These are phyloP conservation scores for Caligus rogercresseyi DNA, from an alignment of 1,140 invertebrate species.

Conservation along the genomic window DNA sequence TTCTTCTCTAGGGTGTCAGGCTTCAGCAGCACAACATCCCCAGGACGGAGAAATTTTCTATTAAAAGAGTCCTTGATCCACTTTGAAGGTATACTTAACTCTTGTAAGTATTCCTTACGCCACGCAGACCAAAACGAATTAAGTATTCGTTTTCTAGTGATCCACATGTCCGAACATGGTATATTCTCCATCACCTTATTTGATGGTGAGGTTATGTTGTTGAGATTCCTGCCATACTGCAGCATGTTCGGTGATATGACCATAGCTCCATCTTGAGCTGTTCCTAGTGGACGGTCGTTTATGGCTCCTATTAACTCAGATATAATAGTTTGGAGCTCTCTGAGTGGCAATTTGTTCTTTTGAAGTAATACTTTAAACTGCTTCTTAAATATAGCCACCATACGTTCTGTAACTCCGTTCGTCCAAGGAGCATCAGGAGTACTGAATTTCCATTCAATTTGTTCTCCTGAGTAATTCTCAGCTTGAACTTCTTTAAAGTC, in stretches of 20 bases:
- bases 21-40: neutral
- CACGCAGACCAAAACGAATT: neutral
- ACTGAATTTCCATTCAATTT: conserved; percentile 2
- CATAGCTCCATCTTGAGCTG: neutral
- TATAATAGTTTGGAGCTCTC: neutral
- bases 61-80: neutral
- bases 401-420: conserved; percentile 3
- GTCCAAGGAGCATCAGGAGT: conserved; percentile 1
- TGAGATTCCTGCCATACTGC: neutral
- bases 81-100: neutral
- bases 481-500: neutral
- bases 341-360: neutral
- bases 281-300: neutral
- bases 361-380: neutral
- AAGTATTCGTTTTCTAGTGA: neutral
- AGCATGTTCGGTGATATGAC: neutral
- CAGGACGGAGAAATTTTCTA: neutral
- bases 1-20: neutral
- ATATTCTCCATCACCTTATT: neutral
- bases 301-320: neutral
- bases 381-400: neutral
- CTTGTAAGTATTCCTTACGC: neutral
- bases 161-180: neutral
- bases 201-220: neutral
- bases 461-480: neutral